phyloP scores from a whole-genome alignment of 2,888 invertebrate genomes.

The Orchesella flavescens region DNA sequence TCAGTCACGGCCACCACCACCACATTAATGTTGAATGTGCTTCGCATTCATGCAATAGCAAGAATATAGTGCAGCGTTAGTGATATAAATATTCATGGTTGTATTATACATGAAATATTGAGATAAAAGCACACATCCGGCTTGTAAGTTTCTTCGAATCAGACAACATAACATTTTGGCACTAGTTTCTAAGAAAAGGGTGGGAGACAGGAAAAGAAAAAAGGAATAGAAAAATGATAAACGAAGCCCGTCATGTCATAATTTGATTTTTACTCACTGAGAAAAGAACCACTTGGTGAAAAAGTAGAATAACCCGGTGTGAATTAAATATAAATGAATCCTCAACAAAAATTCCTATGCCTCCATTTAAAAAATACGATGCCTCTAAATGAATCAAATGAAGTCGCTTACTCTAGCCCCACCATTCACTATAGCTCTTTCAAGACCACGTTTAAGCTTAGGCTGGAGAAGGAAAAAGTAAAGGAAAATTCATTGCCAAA shows the following conservation, averaged over 20 bases:
- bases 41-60: too few relatives aligned
- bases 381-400: conserved; percentile 48
- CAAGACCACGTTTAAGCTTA: not conserved
- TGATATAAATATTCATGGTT: conserved; percentile 12
- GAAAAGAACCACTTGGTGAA: conserved; percentile 23
- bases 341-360: not conserved
- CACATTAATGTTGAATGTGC: too few relatives aligned
- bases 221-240: conserved; percentile 26
- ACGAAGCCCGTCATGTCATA: conserved; percentile 50
- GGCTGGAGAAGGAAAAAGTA: conserved; percentile 5
- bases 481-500: conserved; percentile 58
- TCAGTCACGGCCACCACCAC: too few relatives aligned
- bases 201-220: not conserved
- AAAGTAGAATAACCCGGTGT: conserved; percentile 42
- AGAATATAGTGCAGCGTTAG: not conserved
- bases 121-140: not conserved
- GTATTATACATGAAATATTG: conserved; percentile 19
- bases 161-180: too few relatives aligned
- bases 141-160: too few relatives aligned
- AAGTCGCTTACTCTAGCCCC: conserved; percentile 22
- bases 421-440: not conserved
- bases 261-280: conserved; percentile 55
- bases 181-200: too few relatives aligned
- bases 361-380: conserved; percentile 37
- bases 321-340: conserved; percentile 61